Base-by-base conservation (phyloP, 2,113 vertebrate species). In the Atherinomorus stipes region DNA sequence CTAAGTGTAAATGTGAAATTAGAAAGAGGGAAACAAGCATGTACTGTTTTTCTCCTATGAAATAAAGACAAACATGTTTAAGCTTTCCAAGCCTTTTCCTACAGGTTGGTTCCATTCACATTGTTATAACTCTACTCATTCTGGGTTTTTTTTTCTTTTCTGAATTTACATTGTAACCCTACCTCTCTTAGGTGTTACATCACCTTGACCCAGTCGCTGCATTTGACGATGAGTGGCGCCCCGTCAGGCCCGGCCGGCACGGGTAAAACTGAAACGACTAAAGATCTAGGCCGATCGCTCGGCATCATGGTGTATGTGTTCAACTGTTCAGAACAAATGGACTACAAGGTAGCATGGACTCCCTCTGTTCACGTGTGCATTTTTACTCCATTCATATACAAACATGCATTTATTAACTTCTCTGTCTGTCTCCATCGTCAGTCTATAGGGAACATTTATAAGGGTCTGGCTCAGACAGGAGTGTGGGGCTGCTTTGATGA, bases 321-420 rank as follows among this genome's bases (percentile, higher is more conserved):
- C 78, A 95, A 94, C 85, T 93, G 92, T 85, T 95, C 95, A 12
- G 95, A 95, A 63, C 94, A 95, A 89, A 95, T 94, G 94, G 94
- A 94, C 76, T 94, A 93, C 78, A 93, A 95, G 94, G 93, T 95
- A 70, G 21, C 6, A 19, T 50, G 0, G 16, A 34, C 58, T 31
- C 4, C 0, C 42, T 23, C 11, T 69, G 40, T 31, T 22, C 0
- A 0, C 54, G 50, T 28, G 45, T 56, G 15, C 18, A 4, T 15
- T 25, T 26, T 65, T 61, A 45, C 21, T 34, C 0, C 2, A 40
- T 53, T 79, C n/a, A 4, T 63, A 11, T 42, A n/a, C n/a, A 53
- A 18, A 28, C 54, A 18, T 31, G 50, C 18, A 16, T 13, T 26
- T 15, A 9, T 1, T 34, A 10, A 0, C 52, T 19, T 8, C 21